Evolutionary conservation across 2,113 vertebrate species (phyloP).

Genomic region (Melanerpes aurifrons): DNA sequence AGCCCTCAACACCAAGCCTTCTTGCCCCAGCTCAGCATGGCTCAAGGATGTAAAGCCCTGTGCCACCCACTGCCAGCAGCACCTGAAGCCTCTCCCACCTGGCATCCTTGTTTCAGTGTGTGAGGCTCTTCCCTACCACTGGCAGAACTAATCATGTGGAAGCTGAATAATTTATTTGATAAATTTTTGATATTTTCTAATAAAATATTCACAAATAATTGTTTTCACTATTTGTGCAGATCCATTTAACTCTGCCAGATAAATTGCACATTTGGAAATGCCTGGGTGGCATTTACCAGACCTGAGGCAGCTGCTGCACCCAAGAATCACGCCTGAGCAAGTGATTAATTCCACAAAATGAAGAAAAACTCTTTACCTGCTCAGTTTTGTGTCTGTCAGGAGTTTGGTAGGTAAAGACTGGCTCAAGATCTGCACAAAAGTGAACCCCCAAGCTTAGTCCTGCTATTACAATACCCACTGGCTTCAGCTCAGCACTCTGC

Average conservation of each 20-base stretch:
- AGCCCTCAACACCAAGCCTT: background rate
- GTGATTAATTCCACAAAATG: background rate
- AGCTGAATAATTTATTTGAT: constrained; percentile 64
- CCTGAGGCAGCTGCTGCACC: background rate
- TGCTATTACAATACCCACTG: background rate
- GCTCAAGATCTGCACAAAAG: background rate
- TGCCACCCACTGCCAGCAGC: background rate
- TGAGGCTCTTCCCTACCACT: background rate
- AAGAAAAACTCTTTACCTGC: background rate
- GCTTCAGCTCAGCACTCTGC: background rate
- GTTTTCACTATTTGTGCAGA: constrained; percentile 38
- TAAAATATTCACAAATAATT: constrained; percentile 68
- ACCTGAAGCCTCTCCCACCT: background rate
- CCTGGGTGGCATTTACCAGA: background rate
- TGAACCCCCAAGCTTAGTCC: background rate
- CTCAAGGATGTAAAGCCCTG: background rate
- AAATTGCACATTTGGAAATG: background rate
- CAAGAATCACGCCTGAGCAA: background rate
- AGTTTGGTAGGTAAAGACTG: background rate
- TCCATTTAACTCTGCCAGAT: constrained; percentile 31
- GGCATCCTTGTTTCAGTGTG: background rate
- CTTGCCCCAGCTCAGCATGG: fast-evolving
- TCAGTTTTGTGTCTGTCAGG: background rate
- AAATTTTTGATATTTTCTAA: constrained; percentile 61
- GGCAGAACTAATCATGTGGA: background rate